phyloP scores from a whole-genome alignment of 2,888 invertebrate species.

The Brenthis hecate region DNA sequence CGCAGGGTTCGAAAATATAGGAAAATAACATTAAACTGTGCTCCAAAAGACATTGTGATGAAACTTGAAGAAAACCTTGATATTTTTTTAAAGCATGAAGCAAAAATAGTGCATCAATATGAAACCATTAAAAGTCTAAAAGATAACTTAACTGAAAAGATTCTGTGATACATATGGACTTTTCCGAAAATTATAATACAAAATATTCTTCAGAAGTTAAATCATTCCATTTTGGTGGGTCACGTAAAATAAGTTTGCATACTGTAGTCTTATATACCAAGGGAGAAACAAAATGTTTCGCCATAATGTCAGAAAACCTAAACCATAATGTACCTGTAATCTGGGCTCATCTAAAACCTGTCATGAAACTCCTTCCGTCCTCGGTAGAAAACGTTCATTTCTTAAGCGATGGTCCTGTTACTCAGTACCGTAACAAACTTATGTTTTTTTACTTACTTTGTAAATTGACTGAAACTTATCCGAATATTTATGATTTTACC shows the following conservation, averaged over 20 bases:
- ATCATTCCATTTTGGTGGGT: conserved; percentile 7
- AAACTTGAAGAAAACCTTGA: too few relatives aligned
- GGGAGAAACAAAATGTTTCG: neutral
- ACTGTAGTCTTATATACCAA: conserved; percentile 39
- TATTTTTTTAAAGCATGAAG: too few relatives aligned
- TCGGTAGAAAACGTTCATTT: conserved; percentile 40
- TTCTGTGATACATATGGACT: too few relatives aligned
- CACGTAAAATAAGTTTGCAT: conserved; percentile 37
- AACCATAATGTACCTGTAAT: conserved; percentile 31
- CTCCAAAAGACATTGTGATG: too few relatives aligned
- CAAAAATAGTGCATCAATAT: too few relatives aligned
- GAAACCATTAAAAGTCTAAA: too few relatives aligned
- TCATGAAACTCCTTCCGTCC: conserved; percentile 34
- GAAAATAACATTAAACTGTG: too few relatives aligned
- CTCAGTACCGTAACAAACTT: conserved; percentile 43
- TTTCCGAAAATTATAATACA: neutral
- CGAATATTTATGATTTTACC: conserved; percentile 37
- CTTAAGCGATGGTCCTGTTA: conserved; percentile 41
- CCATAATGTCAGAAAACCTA: conserved; percentile 4
- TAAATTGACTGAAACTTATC: conserved; percentile 17
- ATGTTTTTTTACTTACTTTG: conserved; percentile 36
- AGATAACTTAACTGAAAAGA: too few relatives aligned
- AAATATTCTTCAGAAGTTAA: conserved; percentile 1
- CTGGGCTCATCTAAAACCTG: conserved; percentile 41
- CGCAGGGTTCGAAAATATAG: conserved; percentile 1